These are phyloP conservation scores for Suricata suricatta DNA, from an alignment of 2,113 vertebrate genomes.

Conservation along the genomic window DNA sequence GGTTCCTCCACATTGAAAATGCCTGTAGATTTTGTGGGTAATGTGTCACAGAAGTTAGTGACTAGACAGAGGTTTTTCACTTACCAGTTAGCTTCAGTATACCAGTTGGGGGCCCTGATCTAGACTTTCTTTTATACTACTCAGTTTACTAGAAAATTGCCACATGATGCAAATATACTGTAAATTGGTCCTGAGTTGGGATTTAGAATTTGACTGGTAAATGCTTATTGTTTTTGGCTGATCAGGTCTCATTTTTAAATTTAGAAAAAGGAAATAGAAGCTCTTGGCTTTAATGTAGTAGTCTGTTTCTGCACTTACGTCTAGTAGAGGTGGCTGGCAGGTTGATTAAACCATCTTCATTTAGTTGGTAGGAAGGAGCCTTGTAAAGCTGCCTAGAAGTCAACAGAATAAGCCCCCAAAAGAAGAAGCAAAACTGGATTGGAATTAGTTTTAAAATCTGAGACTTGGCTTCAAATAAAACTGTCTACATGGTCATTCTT, in stretches of 20 bases:
- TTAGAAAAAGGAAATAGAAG: conserved; percentile 19
- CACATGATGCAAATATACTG: background rate
- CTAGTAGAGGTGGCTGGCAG: background rate
- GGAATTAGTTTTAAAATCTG: conserved; percentile 30
- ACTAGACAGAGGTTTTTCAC: background rate
- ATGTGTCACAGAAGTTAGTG: background rate
- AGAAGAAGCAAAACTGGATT: conserved; percentile 3
- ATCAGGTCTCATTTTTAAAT: conserved; percentile 36
- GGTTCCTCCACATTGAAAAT: background rate
- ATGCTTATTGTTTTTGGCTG: background rate
- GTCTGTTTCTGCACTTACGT: conserved; percentile 39
- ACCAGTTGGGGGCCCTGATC: background rate
- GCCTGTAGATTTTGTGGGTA: background rate
- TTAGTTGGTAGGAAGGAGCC: conserved; percentile 18
- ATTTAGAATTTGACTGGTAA: background rate
- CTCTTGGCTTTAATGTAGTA: conserved; percentile 15
- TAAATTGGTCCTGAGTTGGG: background rate
- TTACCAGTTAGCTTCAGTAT: background rate
- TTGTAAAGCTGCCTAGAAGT: background rate
- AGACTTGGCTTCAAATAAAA: conserved; percentile 27
- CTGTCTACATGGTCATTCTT: background rate
- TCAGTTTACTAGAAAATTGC: background rate
- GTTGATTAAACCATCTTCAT: conserved; percentile 35
- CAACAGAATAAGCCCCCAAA: background rate
- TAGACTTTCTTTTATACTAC: background rate